These are phyloP conservation scores for Glandiceps talaboti DNA, from an alignment of 53 echinoderm and acorn worm species.

Conservation along the genomic window DNA sequence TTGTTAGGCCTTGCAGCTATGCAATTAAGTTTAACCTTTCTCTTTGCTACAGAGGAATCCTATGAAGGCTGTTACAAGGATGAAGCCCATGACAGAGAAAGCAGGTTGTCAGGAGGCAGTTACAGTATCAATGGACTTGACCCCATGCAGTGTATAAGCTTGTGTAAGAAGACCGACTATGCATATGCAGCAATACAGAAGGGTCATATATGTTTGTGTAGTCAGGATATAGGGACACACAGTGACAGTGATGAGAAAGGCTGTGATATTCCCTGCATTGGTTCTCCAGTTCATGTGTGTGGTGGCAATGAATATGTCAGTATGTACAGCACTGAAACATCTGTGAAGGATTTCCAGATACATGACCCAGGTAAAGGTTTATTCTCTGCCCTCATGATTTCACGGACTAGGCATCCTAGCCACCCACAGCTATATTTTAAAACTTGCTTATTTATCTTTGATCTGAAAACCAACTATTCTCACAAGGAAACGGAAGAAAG, in stretches of 20 bases:
- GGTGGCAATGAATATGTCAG: slow-evolving; percentile 41
- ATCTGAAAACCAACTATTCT: too few species aligned
- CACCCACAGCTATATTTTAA: too few species aligned
- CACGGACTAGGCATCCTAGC: too few species aligned
- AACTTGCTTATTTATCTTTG: too few species aligned
- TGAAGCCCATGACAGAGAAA: slow-evolving; percentile 26
- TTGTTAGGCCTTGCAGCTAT: too few species aligned
- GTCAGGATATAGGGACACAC: slow-evolving; percentile 19
- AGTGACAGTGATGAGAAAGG: slow-evolving; percentile 29
- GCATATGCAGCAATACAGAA: slow-evolving; percentile 44
- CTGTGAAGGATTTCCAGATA: slow-evolving; percentile 41
- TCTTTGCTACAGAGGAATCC: slow-evolving; percentile 32
- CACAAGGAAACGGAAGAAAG: too few species aligned
- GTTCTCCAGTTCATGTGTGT: slow-evolving; percentile 35
- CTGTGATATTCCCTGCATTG: slow-evolving; percentile 38
- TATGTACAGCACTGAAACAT: slow-evolving; percentile 44
- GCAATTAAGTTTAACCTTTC: too few species aligned
- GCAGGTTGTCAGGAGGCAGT: slow-evolving; percentile 39
- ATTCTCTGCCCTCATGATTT: too few species aligned
- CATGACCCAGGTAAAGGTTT: slow-evolving; percentile 65
- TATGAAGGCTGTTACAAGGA: slow-evolving; percentile 56
- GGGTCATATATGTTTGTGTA: slow-evolving; percentile 46
- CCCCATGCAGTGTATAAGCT: slow-evolving; percentile 44
- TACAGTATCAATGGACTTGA: slow-evolving; percentile 39
- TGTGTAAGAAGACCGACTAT: slow-evolving; percentile 44